A percentile compares a stretch with the other conserved stretches of the same genome.
Evolutionary conservation across 2,797 vertebrate genomes (phyloP).

Genomic region (Scarus forsteni): DNA sequence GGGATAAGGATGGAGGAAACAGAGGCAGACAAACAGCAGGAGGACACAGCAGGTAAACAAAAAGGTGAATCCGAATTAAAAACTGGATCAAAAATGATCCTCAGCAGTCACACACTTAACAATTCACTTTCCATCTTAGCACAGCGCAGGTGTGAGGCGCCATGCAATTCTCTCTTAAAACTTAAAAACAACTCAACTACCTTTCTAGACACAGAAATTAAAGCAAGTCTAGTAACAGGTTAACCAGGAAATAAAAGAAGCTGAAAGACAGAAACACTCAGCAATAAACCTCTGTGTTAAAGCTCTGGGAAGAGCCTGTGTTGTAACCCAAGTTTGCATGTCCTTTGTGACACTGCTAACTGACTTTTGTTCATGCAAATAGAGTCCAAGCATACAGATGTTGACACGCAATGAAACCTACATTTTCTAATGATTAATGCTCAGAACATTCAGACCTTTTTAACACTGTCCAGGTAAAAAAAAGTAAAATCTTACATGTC

Average conservation of each 20-base stretch:
- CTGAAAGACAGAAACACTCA: not conserved
- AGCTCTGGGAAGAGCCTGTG: not conserved
- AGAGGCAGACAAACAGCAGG: constrained; percentile 14
- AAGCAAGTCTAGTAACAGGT: constrained; percentile 5
- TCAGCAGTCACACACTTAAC: not conserved
- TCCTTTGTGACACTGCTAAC: not conserved
- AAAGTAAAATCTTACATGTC: not conserved
- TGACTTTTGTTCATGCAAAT: not conserved
- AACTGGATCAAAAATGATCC: not conserved
- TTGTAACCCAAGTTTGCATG: not conserved
- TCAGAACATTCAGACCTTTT: not conserved
- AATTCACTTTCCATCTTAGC: not conserved
- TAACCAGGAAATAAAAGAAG: not conserved
- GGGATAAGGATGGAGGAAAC: constrained; percentile 23
- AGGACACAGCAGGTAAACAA: constrained; percentile 13
- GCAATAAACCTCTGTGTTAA: not conserved
- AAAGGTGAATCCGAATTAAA: not conserved
- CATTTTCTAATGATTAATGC: no score
- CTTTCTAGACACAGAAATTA: not conserved
- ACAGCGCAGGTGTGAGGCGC: not conserved
- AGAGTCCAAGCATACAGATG: not conserved
- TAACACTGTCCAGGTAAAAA: not conserved
- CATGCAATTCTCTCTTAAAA: not conserved
- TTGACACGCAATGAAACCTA: not conserved
- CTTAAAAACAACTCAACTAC: not conserved